Evolutionary conservation across 2,888 invertebrate species (phyloP), one percentile per base, ranked within the genome.

Genomic region (Danaus chrysippus): DNA sequence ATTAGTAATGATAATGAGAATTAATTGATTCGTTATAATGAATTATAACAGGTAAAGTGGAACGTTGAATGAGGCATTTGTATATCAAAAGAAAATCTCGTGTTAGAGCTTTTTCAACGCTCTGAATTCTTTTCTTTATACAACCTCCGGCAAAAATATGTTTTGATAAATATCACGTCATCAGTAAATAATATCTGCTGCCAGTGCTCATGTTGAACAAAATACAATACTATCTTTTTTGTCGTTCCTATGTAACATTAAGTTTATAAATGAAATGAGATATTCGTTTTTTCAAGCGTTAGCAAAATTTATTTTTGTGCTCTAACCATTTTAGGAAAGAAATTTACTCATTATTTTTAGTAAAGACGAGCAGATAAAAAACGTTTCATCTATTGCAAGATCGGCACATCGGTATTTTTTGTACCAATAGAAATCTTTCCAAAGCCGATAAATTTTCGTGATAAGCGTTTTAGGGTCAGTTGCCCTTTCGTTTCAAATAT

Each of bases 391-490:
- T 23, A 11, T 41, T 58, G 49, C 43, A 42, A n/a, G 15, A 42
- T 19, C 52, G 42, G 23, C 53, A 42, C 53, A 42, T 59, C 54
- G 42, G 59, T 53, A 57, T 57, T 63, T 59, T 59, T 57, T 46
- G 23, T 57, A 15, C 23, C 46, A 54, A 46, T 57, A 57, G 59
- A 54, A 63, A 63, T 63, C 59, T 60, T 60, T 63, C 52, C 52
- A 41, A 12, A 49, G 56, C 61, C 73, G 71, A 77, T 79, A 76
- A 72, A 72, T 76, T 75, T 72, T 70, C 63, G 68, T 77, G 76
- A 79, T 76, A 76, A 76, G 79, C 71, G 71, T 70, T 42, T 63
- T 69, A 58, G 70, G 76, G 77, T 76, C 76, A 73, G 71, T 71
- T 71, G 77, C 72, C 73, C 64, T 68, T 63, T 59, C 59, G 62